Conservation (phyloP, 2,797 vertebrate species). For the Enteromius anoplus region DNA sequence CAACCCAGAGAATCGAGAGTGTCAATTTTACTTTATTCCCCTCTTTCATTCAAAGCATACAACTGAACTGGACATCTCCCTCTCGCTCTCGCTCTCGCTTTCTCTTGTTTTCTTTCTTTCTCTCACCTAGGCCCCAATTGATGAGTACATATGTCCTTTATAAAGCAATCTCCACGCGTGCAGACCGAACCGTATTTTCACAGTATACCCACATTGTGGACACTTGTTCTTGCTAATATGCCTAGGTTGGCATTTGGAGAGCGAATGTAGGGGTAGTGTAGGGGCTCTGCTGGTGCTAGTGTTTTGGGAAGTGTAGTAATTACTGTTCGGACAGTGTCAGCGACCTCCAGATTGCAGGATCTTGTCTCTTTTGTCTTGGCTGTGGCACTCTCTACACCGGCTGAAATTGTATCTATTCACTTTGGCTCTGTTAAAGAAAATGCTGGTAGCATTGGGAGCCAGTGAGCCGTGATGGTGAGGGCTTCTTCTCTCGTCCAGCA, state of each 20-base stretch:
- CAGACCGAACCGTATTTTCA: slow-evolving; percentile 57
- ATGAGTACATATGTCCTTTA: slow-evolving; percentile 56
- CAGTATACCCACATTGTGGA: slow-evolving; percentile 58
- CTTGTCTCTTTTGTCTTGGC: slow-evolving; percentile 93
- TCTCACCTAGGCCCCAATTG: slow-evolving; percentile 15
- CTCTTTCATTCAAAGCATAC: slow-evolving; percentile 61
- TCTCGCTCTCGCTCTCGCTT: background rate
- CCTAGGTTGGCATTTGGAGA: slow-evolving; percentile 55
- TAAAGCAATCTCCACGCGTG: slow-evolving; percentile 60
- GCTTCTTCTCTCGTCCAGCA: slow-evolving; percentile 69
- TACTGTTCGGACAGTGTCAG: slow-evolving; percentile 88
- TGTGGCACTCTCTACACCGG: slow-evolving; percentile 78
- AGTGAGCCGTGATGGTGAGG: slow-evolving; percentile 87
- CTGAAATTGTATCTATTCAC: slow-evolving; percentile 91
- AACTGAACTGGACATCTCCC: slow-evolving; percentile 55
- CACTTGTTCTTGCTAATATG: slow-evolving; percentile 67
- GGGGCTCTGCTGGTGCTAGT: slow-evolving; percentile 68
- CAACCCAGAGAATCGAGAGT: slow-evolving; percentile 54
- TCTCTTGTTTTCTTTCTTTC: slow-evolving; percentile 12
- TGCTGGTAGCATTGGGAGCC: slow-evolving; percentile 89
- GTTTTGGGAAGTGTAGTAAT: slow-evolving; percentile 96
- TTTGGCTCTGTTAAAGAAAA: slow-evolving; percentile 80
- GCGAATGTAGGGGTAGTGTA: slow-evolving; percentile 60
- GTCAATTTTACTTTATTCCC: slow-evolving; percentile 60
- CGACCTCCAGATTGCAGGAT: slow-evolving; percentile 95